Evolutionary conservation across 2,113 vertebrate genomes (phyloP).

Genomic region (Zosterops lateralis): DNA sequence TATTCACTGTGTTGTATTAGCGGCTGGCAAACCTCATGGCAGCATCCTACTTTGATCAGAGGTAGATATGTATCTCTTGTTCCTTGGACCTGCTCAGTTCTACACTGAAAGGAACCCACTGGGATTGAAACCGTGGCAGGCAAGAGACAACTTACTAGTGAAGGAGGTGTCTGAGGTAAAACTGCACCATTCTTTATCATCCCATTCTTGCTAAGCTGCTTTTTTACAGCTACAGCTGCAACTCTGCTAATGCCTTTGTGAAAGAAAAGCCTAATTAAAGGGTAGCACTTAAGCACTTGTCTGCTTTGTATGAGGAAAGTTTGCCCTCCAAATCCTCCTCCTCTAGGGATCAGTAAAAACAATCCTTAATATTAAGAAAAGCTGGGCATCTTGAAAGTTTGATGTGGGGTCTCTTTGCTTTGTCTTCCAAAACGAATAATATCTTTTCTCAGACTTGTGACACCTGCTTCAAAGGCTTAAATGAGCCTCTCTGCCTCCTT

Average conservation of each 20-base stretch:
- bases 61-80: rapidly evolving
- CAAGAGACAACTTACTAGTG: background rate
- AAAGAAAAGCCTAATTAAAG: conserved; percentile 12
- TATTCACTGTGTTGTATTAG: background rate
- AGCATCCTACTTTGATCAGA: background rate
- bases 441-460: background rate
- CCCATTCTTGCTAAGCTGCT: background rate
- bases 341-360: background rate
- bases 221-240: background rate
- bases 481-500: background rate
- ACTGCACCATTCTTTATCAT: background rate
- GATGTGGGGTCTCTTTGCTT: background rate
- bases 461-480: conserved; percentile 4
- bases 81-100: background rate
- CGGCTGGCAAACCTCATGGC: background rate
- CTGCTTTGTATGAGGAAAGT: background rate
- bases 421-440: conserved; percentile 6
- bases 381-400: background rate
- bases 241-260: background rate
- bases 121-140: background rate
- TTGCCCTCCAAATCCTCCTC: background rate
- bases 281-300: background rate
- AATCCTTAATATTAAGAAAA: background rate
- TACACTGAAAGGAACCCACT: background rate
- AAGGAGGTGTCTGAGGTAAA: background rate